phyloP scores from a whole-genome alignment of 2,797 vertebrate genomes.

The Poecilia picta region DNA sequence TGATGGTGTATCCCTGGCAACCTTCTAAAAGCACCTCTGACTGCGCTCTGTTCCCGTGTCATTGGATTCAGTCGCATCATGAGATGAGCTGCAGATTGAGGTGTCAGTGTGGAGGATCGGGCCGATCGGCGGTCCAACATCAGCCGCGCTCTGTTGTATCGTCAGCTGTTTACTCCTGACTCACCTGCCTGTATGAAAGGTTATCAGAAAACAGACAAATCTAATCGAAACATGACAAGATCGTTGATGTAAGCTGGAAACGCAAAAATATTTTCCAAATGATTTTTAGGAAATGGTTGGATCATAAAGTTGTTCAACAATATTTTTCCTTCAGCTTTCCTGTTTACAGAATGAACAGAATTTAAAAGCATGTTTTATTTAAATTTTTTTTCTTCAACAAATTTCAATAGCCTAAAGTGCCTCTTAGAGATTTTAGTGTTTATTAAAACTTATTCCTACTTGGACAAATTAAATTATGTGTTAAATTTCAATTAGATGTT shows the following conservation, averaged over 20 bases:
- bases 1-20: conserved; percentile 31
- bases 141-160: not conserved
- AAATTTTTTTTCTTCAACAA: not conserved
- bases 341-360: not conserved
- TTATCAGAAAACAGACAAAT: not conserved
- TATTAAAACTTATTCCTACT: not conserved
- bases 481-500: not conserved
- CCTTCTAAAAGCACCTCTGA: conserved; percentile 25
- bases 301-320: not conserved
- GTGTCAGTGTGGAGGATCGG: conserved; percentile 4
- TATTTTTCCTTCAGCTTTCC: not conserved
- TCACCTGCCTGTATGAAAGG: not conserved
- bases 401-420: not conserved
- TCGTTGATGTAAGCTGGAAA: not conserved
- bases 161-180: not conserved
- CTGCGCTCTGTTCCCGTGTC: not conserved
- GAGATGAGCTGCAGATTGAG: conserved; percentile 25
- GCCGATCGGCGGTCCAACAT: conserved; percentile 1
- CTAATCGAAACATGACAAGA: not conserved
- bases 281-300: not conserved
- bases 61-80: conserved; percentile 29
- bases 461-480: not conserved
- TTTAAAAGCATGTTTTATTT: not conserved
- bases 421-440: not conserved
- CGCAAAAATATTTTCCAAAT: not conserved